Evolutionary conservation across 2,797 vertebrate species (phyloP).

Genomic region (Lacerta bilineata): DNA sequence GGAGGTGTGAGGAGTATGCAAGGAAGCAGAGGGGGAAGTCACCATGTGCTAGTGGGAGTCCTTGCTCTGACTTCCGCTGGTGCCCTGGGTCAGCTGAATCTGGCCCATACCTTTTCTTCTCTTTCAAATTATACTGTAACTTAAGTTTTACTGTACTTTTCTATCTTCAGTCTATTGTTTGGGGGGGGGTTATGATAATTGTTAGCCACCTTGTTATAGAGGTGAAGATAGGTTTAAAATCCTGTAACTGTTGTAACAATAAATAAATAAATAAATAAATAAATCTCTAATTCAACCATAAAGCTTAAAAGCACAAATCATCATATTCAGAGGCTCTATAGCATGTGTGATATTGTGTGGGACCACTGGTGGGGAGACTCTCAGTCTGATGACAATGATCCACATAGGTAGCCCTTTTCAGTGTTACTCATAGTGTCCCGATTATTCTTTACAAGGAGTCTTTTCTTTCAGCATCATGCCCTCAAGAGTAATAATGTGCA

Average conservation of each 20-base stretch:
- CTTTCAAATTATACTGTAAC: background rate
- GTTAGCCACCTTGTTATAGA: background rate
- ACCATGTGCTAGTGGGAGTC: no score
- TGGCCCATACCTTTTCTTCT: background rate
- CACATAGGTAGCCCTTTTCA: background rate
- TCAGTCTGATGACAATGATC: background rate
- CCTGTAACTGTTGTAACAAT: background rate
- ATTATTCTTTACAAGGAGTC: background rate
- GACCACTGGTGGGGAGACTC: background rate
- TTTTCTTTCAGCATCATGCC: background rate
- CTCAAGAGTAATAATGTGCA: slow-evolving; percentile 6
- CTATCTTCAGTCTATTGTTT: background rate
- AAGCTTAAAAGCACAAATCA: background rate
- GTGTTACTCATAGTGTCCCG: background rate
- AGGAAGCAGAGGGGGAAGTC: no score
- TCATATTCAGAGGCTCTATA: background rate
- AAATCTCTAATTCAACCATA: background rate
- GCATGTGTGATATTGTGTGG: background rate
- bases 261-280: no score
- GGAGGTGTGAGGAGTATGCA: no score
- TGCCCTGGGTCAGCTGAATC: background rate
- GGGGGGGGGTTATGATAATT: background rate
- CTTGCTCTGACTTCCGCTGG: no score
- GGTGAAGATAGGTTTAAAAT: background rate
- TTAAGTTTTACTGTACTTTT: background rate